Evolutionary conservation across 2,888 invertebrate genomes (phyloP).

Genomic region (Latheticus oryzae): DNA sequence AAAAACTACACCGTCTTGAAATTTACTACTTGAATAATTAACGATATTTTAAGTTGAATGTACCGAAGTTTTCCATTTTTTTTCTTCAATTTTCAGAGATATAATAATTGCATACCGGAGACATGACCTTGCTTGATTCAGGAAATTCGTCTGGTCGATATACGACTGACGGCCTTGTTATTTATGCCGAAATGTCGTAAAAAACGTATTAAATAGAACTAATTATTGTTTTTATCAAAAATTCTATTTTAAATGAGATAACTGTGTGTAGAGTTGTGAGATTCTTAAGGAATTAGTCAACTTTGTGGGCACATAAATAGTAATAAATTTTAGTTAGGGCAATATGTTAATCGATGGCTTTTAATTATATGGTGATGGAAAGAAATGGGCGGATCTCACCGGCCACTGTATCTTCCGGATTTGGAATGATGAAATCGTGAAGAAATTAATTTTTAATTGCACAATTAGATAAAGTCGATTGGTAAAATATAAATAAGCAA

Average conservation of each 20-base stretch:
- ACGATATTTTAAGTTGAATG: constrained; percentile 27
- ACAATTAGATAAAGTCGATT: too few relatives aligned
- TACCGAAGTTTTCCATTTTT: constrained; percentile 28
- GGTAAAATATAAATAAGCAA: too few relatives aligned
- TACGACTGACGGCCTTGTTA: constrained; percentile 35
- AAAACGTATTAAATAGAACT: constrained; percentile 31
- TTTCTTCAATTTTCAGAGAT: constrained; percentile 26
- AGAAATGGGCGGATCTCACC: background rate
- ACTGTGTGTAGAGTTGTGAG: background rate
- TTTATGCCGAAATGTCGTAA: constrained; percentile 38
- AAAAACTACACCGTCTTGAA: constrained; percentile 9
- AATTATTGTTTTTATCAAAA: constrained; percentile 23
- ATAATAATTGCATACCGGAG: constrained; percentile 29
- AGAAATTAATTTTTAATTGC: too few relatives aligned
- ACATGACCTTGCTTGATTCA: constrained; percentile 34
- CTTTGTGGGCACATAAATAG: constrained; percentile 23
- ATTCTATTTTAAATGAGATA: constrained; percentile 18
- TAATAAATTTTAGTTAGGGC: constrained; percentile 23
- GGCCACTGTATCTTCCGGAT: constrained; percentile 5
- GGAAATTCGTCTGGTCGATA: constrained; percentile 40
- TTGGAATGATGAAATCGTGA: too few relatives aligned
- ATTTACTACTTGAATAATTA: constrained; percentile 19
- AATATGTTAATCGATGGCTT: constrained; percentile 25
- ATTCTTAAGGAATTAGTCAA: too few relatives aligned
- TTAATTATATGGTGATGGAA: constrained; percentile 10